Evolutionary conservation across 2,113 vertebrate genomes (phyloP).

Genomic region (Melospiza georgiana): DNA sequence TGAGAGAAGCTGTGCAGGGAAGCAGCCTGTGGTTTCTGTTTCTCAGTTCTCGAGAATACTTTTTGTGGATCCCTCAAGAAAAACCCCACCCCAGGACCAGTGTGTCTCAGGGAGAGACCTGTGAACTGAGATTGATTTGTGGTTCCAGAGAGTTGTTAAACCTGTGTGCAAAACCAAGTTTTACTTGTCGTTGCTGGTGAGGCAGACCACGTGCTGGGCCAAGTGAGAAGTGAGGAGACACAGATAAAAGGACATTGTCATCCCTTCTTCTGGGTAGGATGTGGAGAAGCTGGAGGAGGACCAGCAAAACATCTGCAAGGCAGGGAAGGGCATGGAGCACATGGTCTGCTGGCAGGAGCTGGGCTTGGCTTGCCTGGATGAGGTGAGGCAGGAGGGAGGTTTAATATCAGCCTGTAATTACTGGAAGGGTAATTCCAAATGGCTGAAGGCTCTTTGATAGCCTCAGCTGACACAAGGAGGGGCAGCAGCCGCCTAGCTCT

Average conservation of each 20-base stretch:
- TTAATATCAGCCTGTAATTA: neutral
- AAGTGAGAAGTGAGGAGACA: accelerated
- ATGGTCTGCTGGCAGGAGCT: neutral
- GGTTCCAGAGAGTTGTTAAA: neutral
- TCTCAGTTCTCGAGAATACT: neutral
- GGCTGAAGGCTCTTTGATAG: neutral
- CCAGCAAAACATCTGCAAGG: neutral
- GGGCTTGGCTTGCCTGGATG: neutral
- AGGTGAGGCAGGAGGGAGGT: neutral
- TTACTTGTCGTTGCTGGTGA: neutral
- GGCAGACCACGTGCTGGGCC: neutral
- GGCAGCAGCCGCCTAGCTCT: neutral
- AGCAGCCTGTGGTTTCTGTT: neutral
- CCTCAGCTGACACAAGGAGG: neutral
- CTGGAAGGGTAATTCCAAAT: neutral
- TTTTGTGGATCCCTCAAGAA: neutral
- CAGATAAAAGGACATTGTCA: neutral
- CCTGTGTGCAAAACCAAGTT: neutral
- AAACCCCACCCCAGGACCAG: neutral
- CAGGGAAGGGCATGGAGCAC: accelerated
- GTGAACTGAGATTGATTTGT: neutral
- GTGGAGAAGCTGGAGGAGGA: neutral
- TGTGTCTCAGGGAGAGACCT: accelerated
- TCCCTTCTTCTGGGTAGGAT: neutral
- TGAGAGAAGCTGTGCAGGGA: neutral